A percentile compares a stretch with the other conserved stretches of the same genome.
Evolutionary conservation across 2,888 invertebrate species (phyloP).

Genomic region (Phortica okadai): DNA sequence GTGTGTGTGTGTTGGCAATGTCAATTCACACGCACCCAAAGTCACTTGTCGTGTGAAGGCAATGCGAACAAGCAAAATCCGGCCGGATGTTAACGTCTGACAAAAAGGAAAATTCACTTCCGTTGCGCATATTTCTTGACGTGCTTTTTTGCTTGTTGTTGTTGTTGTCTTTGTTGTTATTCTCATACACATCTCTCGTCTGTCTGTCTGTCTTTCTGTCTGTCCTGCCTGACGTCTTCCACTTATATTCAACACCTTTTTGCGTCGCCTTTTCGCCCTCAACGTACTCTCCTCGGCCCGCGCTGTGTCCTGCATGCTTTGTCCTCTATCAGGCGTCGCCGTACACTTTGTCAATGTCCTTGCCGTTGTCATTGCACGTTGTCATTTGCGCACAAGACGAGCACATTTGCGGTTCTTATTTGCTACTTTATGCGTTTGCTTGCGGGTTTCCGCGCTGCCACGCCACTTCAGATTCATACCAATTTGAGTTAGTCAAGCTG

Average conservation of each 20-base stretch:
- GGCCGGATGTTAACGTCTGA: conserved; percentile 8
- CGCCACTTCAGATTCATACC: neutral
- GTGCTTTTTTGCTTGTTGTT: neutral
- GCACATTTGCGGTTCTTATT: conserved; percentile 63
- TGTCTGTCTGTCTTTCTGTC: neutral
- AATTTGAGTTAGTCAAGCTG: neutral
- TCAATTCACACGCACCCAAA: neutral
- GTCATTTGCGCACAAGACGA: conserved; percentile 42
- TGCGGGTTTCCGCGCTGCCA: conserved; percentile 38
- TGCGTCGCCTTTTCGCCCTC: neutral
- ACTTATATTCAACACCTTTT: conserved; percentile 24
- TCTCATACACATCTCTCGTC: neutral
- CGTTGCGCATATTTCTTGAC: conserved; percentile 24
- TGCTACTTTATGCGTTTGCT: conserved; percentile 65
- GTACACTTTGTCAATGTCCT: conserved; percentile 42
- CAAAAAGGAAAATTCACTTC: conserved; percentile 29
- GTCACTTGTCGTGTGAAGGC: no score
- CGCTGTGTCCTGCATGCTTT: no score
- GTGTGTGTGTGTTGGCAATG: neutral
- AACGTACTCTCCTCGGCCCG: no score
- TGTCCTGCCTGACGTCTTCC: neutral
- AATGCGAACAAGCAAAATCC: neutral
- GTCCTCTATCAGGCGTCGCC: neutral
- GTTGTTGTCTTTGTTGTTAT: neutral
- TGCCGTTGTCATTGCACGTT: conserved; percentile 33